These are phyloP conservation scores for Lottia scabra DNA, from an alignment of 2,888 invertebrate genomes.

Conservation along the genomic window DNA sequence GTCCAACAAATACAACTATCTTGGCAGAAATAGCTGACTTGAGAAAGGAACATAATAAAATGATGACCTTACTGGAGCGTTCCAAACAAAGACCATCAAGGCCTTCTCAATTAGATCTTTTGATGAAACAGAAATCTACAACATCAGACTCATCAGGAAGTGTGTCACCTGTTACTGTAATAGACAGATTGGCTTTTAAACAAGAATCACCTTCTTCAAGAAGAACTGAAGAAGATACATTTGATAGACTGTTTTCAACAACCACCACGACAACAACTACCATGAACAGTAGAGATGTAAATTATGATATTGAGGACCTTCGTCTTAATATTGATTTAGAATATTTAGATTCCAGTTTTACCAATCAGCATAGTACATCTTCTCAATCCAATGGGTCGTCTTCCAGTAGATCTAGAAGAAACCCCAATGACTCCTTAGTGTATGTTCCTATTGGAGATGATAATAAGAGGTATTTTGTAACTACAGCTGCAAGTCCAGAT, in stretches of 20 bases:
- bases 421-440: background rate
- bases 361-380: background rate
- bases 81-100: conserved; percentile 16
- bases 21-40: conserved; percentile 51
- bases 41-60: conserved; percentile 51
- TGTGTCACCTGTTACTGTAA: conserved; percentile 5
- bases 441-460: background rate
- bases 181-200: background rate
- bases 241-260: background rate
- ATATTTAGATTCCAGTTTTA: background rate
- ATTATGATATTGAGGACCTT: background rate
- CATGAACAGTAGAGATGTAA: background rate
- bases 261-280: background rate
- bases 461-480: background rate
- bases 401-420: background rate
- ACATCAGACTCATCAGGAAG: conserved; percentile 4
- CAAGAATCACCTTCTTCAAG: no score
- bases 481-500: conserved; percentile 41
- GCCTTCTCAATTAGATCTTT: conserved; percentile 12
- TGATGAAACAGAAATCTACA: background rate
- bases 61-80: conserved; percentile 49
- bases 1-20: conserved; percentile 4
- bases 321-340: background rate
- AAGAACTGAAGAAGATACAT: background rate
- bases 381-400: background rate